These are phyloP conservation scores for Pyrrhosoma nymphula DNA, from an alignment of 2,888 invertebrate species.

Conservation along the genomic window DNA sequence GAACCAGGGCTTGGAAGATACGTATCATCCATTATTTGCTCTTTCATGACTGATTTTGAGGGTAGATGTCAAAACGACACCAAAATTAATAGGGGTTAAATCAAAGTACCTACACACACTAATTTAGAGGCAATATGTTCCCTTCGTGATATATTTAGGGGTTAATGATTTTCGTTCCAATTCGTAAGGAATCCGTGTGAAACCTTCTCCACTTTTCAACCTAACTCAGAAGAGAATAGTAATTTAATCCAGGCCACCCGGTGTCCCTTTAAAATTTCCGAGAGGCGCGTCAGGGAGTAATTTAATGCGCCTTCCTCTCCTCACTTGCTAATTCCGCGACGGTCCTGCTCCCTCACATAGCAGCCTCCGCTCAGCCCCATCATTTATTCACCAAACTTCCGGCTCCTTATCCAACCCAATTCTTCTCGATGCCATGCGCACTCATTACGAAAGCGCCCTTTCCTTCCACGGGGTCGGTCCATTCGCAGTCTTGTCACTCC, in stretches of 20 bases:
- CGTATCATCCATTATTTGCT: no score
- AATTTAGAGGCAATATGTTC: no score
- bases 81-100: no score
- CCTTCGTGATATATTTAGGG: no score
- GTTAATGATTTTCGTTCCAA: no score
- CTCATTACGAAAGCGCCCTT: not conserved
- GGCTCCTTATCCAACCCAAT: conserved; percentile 48
- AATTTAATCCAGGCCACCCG: not conserved
- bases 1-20: no score
- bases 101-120: no score
- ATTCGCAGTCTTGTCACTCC: not conserved
- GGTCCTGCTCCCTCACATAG: not conserved
- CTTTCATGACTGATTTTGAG: no score
- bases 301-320: not conserved
- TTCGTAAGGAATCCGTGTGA: not conserved
- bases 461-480: not conserved
- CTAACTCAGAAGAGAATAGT: not conserved
- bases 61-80: no score
- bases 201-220: not conserved
- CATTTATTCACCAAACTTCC: conserved; percentile 53
- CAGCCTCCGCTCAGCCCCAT: not conserved
- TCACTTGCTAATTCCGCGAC: conserved; percentile 25
- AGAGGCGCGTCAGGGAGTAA: conserved; percentile 13
- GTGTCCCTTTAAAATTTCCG: not conserved
- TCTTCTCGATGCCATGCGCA: not conserved